phyloP scores from a whole-genome alignment of 2,113 vertebrate genomes.

The Leptosomus discolor region DNA sequence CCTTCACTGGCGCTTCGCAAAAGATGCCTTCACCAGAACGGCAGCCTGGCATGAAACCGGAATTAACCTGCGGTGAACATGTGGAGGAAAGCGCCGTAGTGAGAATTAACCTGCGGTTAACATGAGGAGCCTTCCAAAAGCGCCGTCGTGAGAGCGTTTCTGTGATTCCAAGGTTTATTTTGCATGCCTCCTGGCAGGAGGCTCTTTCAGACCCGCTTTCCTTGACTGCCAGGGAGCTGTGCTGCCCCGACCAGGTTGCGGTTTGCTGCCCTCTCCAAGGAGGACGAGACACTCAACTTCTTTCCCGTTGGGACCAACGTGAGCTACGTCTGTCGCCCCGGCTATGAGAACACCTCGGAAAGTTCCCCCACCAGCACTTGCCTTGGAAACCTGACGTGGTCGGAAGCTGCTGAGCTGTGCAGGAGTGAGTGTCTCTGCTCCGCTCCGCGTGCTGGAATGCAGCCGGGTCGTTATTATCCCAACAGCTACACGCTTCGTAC shows the following conservation, averaged over 20 bases:
- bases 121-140: rapidly evolving
- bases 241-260: neutral
- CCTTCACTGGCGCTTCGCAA: rapidly evolving
- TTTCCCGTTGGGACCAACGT: neutral
- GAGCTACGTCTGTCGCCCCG: constrained; percentile 57
- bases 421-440: constrained; percentile 24
- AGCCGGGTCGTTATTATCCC: rapidly evolving
- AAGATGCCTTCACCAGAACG: rapidly evolving
- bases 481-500: rapidly evolving
- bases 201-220: neutral
- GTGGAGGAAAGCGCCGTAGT: rapidly evolving
- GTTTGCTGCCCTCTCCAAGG: constrained; percentile 13
- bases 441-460: neutral
- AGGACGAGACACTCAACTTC: neutral
- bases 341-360: constrained; percentile 33
- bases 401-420: constrained; percentile 19
- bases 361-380: constrained; percentile 28
- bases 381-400: constrained; percentile 36
- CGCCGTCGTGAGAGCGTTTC: rapidly evolving
- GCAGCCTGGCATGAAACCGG: rapidly evolving
- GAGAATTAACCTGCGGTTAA: rapidly evolving
- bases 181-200: rapidly evolving
- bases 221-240: constrained; percentile 40
- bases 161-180: rapidly evolving
- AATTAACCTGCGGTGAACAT: rapidly evolving